A percentile compares a stretch with the other conserved stretches of the same genome.
These are phyloP conservation scores for Lasioglossum morio DNA, from an alignment of 2,888 invertebrate species.

Conservation along the genomic window DNA sequence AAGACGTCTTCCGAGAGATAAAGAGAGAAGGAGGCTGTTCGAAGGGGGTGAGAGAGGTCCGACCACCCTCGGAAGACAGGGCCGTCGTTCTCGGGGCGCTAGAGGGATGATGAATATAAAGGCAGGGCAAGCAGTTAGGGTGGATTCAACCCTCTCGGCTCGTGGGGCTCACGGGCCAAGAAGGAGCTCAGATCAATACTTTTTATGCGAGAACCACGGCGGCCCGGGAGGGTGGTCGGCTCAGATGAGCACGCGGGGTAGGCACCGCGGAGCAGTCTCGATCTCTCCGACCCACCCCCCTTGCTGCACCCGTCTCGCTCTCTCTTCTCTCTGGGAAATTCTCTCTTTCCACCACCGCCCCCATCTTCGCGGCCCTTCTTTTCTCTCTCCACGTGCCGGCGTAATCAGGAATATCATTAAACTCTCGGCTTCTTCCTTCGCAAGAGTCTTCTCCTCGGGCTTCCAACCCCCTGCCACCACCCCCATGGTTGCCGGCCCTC, in stretches of 20 bases:
- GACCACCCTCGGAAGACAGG: slow-evolving; percentile 69
- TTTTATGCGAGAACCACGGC: slow-evolving; percentile 82
- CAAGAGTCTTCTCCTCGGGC: slow-evolving; percentile 64
- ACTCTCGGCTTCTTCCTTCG: slow-evolving; percentile 82
- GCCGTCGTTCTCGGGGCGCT: slow-evolving; percentile 70
- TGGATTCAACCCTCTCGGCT: slow-evolving; percentile 83
- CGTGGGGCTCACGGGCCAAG: slow-evolving; percentile 74
- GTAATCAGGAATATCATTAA: slow-evolving; percentile 85
- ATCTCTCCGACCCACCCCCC: slow-evolving; percentile 33
- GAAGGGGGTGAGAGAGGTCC: slow-evolving; percentile 46
- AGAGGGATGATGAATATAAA: slow-evolving; percentile 84
- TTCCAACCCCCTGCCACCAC: neutral
- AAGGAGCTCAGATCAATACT: slow-evolving; percentile 83
- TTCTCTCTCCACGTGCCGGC: slow-evolving; percentile 81
- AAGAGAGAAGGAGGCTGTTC: slow-evolving; percentile 35
- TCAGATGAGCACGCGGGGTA: slow-evolving; percentile 69
- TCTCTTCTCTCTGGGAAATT: neutral
- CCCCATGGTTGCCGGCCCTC: slow-evolving; percentile 28
- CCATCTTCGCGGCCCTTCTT: slow-evolving; percentile 41
- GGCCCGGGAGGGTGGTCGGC: slow-evolving; percentile 59
- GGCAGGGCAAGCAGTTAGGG: slow-evolving; percentile 82
- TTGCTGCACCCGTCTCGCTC: neutral
- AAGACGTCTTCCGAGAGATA: neutral
- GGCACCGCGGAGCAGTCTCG: slow-evolving; percentile 69
- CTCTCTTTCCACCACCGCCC: neutral